Percentiles rank a stretch among this genome's conserved stretches.
Evolutionary conservation across 2,113 vertebrate species (phyloP).

Genomic region (Cyprinodon tularosa): DNA sequence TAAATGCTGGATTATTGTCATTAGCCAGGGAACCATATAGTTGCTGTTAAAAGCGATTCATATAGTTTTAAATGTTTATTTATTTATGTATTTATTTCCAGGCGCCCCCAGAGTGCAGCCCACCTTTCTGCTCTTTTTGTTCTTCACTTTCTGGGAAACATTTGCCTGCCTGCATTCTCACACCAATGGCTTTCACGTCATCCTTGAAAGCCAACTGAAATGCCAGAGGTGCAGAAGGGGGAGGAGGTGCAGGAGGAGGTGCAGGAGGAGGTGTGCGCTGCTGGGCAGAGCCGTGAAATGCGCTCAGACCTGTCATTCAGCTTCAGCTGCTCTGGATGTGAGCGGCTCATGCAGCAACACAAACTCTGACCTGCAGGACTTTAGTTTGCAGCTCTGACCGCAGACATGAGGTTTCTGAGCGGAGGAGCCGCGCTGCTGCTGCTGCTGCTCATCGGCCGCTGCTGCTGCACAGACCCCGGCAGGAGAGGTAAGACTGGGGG

Average conservation of each 20-base stretch:
- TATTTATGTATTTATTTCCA: too few species aligned
- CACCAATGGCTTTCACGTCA: not conserved
- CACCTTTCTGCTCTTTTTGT: not conserved
- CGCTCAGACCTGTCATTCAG: constrained; percentile 7
- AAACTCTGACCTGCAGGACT: not conserved
- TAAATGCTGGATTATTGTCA: too few species aligned
- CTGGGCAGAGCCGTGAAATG: not conserved
- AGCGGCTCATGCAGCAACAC: constrained; percentile 6
- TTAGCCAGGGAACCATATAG: too few species aligned
- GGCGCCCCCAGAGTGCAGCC: not conserved
- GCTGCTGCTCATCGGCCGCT: constrained; percentile 50
- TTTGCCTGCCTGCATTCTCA: not conserved
- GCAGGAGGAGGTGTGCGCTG: constrained; percentile 11
- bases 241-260: not conserved
- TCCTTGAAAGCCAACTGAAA: not conserved
- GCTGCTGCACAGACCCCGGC: constrained; percentile 43
- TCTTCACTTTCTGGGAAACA: not conserved
- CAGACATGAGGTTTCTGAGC: constrained; percentile 20
- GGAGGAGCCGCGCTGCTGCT: constrained; percentile 23
- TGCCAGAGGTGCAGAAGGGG: not conserved
- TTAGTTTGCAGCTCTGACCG: not conserved
- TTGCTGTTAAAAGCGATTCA: too few species aligned
- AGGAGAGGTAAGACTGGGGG: constrained; percentile 47
- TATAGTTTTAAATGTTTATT: too few species aligned
- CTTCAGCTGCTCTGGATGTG: not conserved